Percentiles rank a stretch among this genome's conserved stretches.
These are phyloP conservation scores for Caenorhabditis zanzibari DNA, from an alignment of 2,888 invertebrate species.

Conservation along the genomic window DNA sequence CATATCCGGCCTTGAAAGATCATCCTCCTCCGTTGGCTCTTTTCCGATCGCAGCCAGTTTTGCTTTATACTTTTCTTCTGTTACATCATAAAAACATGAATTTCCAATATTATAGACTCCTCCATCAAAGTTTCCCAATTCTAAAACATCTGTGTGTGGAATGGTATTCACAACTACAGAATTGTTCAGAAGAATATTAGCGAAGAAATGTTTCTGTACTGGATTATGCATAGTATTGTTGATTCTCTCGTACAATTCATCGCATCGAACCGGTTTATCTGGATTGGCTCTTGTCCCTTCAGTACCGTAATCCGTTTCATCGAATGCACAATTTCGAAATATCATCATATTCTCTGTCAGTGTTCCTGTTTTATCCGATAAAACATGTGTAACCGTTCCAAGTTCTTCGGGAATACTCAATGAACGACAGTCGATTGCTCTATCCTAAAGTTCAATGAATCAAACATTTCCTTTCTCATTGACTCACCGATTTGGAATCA, in stretches of 20 bases:
- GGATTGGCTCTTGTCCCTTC: conserved; percentile 31
- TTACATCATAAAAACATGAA: conserved; percentile 73
- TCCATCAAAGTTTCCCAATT: conserved; percentile 76
- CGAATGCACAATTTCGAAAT: conserved; percentile 89
- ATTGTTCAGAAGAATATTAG: conserved; percentile 94
- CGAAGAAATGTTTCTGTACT: conserved; percentile 87
- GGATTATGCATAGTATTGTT: conserved; percentile 42
- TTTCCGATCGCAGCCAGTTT: conserved; percentile 57
- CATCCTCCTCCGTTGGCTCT: conserved; percentile 21
- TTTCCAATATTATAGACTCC: conserved; percentile 78
- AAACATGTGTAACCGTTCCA: conserved; percentile 77
- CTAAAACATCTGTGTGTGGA: conserved; percentile 87
- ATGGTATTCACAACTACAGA: conserved; percentile 94
- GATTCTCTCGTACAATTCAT: conserved; percentile 42
- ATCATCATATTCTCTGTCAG: conserved; percentile 98
- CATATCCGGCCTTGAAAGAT: conserved; percentile 37
- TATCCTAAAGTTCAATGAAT: conserved; percentile 86
- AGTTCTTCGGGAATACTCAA: conserved; percentile 94
- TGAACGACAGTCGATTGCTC: conserved; percentile 89
- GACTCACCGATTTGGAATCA: conserved; percentile 87
- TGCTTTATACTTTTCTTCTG: conserved; percentile 60
- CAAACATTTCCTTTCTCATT: not conserved
- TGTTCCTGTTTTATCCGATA: conserved; percentile 86
- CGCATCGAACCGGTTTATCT: conserved; percentile 45
- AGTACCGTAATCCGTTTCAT: conserved; percentile 68